phyloP scores from a whole-genome alignment of 1,140 invertebrate genomes.

The Globodera rostochiensis region DNA sequence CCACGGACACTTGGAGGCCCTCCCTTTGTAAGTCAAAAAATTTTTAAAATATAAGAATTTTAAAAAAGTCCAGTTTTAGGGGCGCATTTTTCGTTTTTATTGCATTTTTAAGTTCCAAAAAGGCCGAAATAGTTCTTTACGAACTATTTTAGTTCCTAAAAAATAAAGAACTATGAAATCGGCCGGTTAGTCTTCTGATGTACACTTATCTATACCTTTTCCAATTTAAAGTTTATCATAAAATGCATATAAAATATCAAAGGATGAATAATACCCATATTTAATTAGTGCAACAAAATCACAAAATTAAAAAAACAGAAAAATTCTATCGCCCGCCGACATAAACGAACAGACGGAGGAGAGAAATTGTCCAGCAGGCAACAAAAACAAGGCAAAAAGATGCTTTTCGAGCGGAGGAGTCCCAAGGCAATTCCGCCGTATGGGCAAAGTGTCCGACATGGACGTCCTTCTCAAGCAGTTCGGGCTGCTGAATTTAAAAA shows the following conservation, averaged over 20 bases:
- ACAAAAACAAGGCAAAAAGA: background rate
- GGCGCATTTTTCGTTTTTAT: too few species aligned
- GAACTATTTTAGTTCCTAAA: background rate
- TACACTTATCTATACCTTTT: too few species aligned
- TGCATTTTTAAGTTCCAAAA: too few species aligned
- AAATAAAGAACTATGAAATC: too few species aligned
- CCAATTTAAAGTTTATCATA: too few species aligned
- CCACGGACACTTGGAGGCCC: too few species aligned
- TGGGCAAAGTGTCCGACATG: background rate
- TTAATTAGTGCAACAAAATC: background rate
- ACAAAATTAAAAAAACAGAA: background rate
- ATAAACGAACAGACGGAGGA: background rate
- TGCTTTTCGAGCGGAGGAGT: background rate
- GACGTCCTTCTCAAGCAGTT: background rate
- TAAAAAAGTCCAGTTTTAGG: too few species aligned
- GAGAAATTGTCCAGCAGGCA: background rate
- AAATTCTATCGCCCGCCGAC: background rate
- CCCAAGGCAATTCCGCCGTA: constrained; percentile 1
- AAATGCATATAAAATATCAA: too few species aligned
- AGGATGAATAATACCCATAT: background rate
- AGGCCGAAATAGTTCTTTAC: background rate
- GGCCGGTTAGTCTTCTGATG: too few species aligned
- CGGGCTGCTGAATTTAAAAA: background rate
- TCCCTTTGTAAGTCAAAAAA: too few species aligned
- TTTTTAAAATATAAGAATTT: too few species aligned